Evolutionary conservation across 2,797 vertebrate genomes (phyloP).

Genomic region (Heterohyrax brucei): DNA sequence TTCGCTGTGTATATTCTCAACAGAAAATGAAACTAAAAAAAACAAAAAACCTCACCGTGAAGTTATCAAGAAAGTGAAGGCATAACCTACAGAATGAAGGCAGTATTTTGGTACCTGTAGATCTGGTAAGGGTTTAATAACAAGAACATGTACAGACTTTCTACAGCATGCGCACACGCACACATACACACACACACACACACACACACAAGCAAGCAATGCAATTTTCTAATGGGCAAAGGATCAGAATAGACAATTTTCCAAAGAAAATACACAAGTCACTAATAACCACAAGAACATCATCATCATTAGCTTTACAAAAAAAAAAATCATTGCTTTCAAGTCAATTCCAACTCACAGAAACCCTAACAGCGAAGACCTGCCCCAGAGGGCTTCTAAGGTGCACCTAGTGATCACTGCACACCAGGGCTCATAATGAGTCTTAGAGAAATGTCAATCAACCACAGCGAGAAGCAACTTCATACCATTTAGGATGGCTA

Average conservation of each 20-base stretch:
- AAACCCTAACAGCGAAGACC: too few species aligned
- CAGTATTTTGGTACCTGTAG: background rate
- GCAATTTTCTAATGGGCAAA: background rate
- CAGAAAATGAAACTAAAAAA: too few species aligned
- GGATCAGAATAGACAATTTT: background rate
- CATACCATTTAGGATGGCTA: background rate
- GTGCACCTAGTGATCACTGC: too few species aligned
- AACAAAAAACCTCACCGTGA: too few species aligned
- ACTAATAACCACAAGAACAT: background rate
- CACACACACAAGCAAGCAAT: background rate
- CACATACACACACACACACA: background rate
- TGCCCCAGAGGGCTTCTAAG: too few species aligned
- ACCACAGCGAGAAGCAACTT: background rate
- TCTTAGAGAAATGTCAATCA: background rate
- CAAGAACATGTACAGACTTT: background rate
- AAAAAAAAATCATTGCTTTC: too few species aligned
- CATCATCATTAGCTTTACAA: too few species aligned
- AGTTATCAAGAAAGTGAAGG: background rate
- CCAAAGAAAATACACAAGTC: background rate
- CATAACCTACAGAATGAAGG: background rate
- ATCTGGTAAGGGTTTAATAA: background rate
- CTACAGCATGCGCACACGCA: background rate
- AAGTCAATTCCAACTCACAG: too few species aligned
- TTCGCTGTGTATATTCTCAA: too few species aligned
- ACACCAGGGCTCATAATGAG: too few species aligned